phyloP scores from a whole-genome alignment of 2,888 invertebrate genomes.

The Acronicta aceris region DNA sequence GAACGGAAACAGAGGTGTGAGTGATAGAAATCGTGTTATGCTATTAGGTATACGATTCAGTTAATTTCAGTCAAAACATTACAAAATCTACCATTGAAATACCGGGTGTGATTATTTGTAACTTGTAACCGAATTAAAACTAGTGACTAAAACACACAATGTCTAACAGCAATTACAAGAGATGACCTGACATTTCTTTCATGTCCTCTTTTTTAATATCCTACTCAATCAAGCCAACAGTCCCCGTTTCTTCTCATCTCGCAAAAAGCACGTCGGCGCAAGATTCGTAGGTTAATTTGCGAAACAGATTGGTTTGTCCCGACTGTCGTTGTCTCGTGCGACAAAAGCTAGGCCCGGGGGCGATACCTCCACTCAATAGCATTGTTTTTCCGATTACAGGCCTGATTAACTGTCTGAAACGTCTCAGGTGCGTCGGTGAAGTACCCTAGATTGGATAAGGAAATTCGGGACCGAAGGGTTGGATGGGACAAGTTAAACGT shows the following conservation, averaged over 20 bases:
- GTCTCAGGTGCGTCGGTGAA: slow-evolving; percentile 60
- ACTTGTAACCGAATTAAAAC: no score
- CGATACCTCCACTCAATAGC: slow-evolving; percentile 69
- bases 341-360: slow-evolving; percentile 56
- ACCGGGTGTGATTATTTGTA: no score
- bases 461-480: slow-evolving; percentile 20
- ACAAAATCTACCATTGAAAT: slow-evolving; percentile 6
- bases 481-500: neutral
- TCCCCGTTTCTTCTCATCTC: slow-evolving; percentile 44
- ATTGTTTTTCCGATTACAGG: slow-evolving; percentile 85
- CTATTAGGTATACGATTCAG: slow-evolving; percentile 20
- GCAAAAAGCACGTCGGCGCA: slow-evolving; percentile 55
- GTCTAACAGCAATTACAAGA: slow-evolving; percentile 19
- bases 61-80: slow-evolving; percentile 21
- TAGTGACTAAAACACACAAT: slow-evolving; percentile 16
- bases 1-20: slow-evolving; percentile 50
- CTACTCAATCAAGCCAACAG: slow-evolving; percentile 51
- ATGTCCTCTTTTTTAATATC: slow-evolving; percentile 32
- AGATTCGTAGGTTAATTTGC: slow-evolving; percentile 56
- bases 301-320: slow-evolving; percentile 59
- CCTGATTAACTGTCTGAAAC: slow-evolving; percentile 79
- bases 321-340: slow-evolving; percentile 33
- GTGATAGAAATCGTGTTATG: slow-evolving; percentile 38
- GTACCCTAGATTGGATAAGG: slow-evolving; percentile 31
- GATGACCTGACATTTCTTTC: slow-evolving; percentile 37